Evolutionary conservation across 2,888 invertebrate genomes (phyloP), one percentile per base, ranked within the genome.

Genomic region (Chrysomela aeneicollis): DNA sequence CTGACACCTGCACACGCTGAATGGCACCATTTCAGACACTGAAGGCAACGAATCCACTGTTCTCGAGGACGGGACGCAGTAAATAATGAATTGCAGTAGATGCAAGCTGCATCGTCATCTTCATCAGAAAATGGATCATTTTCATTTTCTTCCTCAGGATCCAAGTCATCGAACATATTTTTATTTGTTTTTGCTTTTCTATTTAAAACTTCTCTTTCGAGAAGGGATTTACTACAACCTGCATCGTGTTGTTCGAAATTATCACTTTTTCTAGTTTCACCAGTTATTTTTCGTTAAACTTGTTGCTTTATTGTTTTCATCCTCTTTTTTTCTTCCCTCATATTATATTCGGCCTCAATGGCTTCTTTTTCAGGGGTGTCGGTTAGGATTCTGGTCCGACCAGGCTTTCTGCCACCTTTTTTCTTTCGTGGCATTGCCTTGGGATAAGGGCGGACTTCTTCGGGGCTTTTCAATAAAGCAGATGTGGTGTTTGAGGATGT

Each of bases 31-130:
- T 35, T 64, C 59, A 17, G 58, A 54, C 54, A 46, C n/a, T 37
- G 37, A 18, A 17, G 63, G 54, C 22, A 50, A 62, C 17, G 54
- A 47, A 58, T 66, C 64, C 59, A 64, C 30, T 59, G 19, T 64
- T 60, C 59, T 52, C 51, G 37, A 50, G 64, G 61, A 55, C 51
- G 57, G 51, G 61, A 61, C 57, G 10, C 42, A 50, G 64, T 61
- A 66, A 63, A 66, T 57, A 66, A 58, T 52, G 61, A 65, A 65
- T 62, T 65, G 65, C 61, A 62, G 65, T 65, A 61, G 61, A 57
- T 61, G 55, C 51, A 66, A 59, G 63, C 59, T 32, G 50, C 66
- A 63, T 66, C 62, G 47, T 63, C 66, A 46, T 22, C 63, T 58
- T 32, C 21, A 61, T 61, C 57, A 63, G 52, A 59, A 63, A 59